Evolutionary conservation across 2,113 vertebrate species (phyloP), one percentile per base, ranked within the genome.

Genomic region (Dolichallabes microphthalmus): DNA sequence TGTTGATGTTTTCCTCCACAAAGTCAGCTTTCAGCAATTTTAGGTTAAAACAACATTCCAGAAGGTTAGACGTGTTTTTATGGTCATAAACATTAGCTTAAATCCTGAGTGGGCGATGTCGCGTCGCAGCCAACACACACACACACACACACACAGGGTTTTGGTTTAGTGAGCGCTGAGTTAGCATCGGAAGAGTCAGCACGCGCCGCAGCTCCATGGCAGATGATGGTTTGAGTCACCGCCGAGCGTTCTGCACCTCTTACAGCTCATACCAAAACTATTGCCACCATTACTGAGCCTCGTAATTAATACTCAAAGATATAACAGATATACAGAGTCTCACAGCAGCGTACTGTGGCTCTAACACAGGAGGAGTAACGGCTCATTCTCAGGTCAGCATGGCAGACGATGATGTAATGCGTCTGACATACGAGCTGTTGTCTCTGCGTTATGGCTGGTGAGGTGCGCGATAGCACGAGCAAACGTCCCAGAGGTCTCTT

Each of bases 31-130:
- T 80, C 76, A 85, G 84, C 52, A 0, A 27, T 80, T 30, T 80
- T 53, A 39, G 35, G 84, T 27, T 60, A 52, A 68, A 80, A 58
- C 45, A 80, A 71, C 84, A 86, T 73, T 73, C 84, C 55, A 30
- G 3, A 69, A 45, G 19, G n/a, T 15, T 61, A 39, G 86, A 85
- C 79, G 78, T 82, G 60, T 83, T 84, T 86, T 32, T 55, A 27
- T 82, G 78, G 84, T 75, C 64, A 58, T 64, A 86, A 90, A 86
- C 85, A 80, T 90, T 82, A 66, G 73, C 39, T 86, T 83, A 81
- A 82, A 69, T 25, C 17, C n/a, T 74, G 60, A 82, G 85, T 68
- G 68, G 80, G 80, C 64, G 74, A 73, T 74, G 53, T 25, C 32
- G 74, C 17, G 25, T 17, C 3, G 10, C 35, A 60, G 85, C 83